Base-by-base conservation (phyloP, 2,888 invertebrate genomes). In the Drosophila bunnanda region DNA sequence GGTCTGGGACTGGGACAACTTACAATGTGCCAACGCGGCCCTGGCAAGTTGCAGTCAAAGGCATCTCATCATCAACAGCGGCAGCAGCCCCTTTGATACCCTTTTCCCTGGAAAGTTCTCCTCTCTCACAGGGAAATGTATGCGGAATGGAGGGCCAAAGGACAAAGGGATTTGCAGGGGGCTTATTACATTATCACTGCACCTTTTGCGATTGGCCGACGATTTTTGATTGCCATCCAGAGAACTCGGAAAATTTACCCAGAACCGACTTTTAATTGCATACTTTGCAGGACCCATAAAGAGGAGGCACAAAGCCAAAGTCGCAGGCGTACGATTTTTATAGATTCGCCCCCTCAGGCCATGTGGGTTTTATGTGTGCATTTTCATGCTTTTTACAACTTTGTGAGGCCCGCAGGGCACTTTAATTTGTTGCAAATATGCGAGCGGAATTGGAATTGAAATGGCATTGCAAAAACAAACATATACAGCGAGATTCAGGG, bases 191-290 rank as follows among this genome's bases (percentile, higher is more conserved):
- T 60, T 79, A 71, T 69, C 52, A 41, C 46, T 39, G 48, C 46
- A 67, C 56, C 73, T 41, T 65, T 53, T 57, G 60, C 57, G 57
- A 74, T 76, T 69, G 76, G 56, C 17, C 41, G 55, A 43, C 57
- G 56, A 70, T 66, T 68, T 79, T 74, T 70, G 60, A 75, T 74
- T 64, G 58, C 61, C 44, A 28, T 17, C 53, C 10, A 28, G 25
- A 59, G 36, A 56, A 9, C 39, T 20, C 48, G 41, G 50, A 44
- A 46, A 55, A 28, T 44, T 22, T 48, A 38, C 22, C 22, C 22
- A 8, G 50, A 52, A 48, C 50, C 56, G 38, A 50, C 68, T 75
- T 79, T 86, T 86, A 81, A 86, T 86, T 83, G 64, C 79, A 66
- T 68, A 72, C 67, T 66, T 77, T 36, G 44, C 39, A 55, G 55